Evolutionary conservation across 2,888 invertebrate species (phyloP), one percentile per base, ranked within the genome.

Genomic region (Serrognathus titanus): DNA sequence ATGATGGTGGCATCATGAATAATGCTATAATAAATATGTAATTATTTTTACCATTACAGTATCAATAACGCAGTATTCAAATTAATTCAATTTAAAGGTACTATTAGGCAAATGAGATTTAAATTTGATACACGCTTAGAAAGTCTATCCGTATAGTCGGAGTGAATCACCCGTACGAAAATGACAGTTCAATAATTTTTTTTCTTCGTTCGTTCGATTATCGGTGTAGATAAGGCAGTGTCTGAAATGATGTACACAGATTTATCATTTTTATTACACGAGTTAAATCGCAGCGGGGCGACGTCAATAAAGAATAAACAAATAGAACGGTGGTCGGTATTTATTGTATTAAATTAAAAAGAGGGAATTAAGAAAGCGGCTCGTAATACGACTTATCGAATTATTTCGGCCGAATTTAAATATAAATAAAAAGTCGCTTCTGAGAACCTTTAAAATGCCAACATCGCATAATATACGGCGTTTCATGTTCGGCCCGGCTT

Each of bases 181-280:
- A 55, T 61, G 61, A 61, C 61, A 61, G 61, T 61, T 58, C 58
- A 61, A 61, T 61, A 61, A 61, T 51, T 61, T 61, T 61, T 53
- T 48, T 48, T 20, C 7, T n/a, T n/a, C 24, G 7, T 31, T 31
- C 24, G 24, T 58, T 58, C 53, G 58, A 61, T 61, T 58, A 58
- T 55, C 13, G 41, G 43, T 36, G 51, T 36, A 51, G 56, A 58
- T 56, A 58, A 58, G 51, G 51, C 51, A 50, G 57, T 53, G 58
- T 54, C 58, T 48, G 53, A 56, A 51, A 50, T 58, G 58, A 61
- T 61, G 58, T 58, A 37, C 48, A 58, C 46, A 61, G 58, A 56
- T 61, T 58, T 53, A 60, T 60, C 59, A 59, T 59, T 59, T 59
- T 59, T 60, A 54, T 54, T 57, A 57, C 51, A 47, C 47, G 45